Base-by-base conservation (phyloP, 2,888 invertebrate genomes). In the Agriotes lineatus region DNA sequence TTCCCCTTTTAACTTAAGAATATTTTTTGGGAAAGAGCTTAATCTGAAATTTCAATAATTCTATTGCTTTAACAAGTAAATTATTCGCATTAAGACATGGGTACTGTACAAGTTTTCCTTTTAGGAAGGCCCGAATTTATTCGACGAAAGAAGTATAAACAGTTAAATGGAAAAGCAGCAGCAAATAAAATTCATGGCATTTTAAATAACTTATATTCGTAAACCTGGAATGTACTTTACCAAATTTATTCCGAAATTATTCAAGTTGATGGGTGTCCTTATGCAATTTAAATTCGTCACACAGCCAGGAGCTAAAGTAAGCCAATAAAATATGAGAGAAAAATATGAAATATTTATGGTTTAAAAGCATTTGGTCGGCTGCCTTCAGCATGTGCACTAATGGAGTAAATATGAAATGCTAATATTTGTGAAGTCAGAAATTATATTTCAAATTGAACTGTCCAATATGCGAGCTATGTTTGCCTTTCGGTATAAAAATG, bases 401-500 rank as follows among this genome's bases (percentile, higher is more conserved):
- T 81, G 79, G 81, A 78, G 82, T 81, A 82, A 82, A 83, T 82
- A 82, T 82, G 82, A 83, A 82, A 82, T 82, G 83, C 82, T 82
- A 83, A 83, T 83, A 82, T 83, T 83, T 82, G 80, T 76, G 77
- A 80, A 82, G 80, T 75, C 72, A 70, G 71, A 81, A 82, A 82
- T 83, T 82, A 82, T 81, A 81, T 82, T 83, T 80, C 72, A 79
- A 83, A 82, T 83, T 83, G 82, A 82, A 82, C 82, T 82, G 80
- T 79, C 82, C 80, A 77, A 79, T 77, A 75, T 72, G 69, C 67
- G 70, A 70, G 72, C 70, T 69, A 66, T 72, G 75, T 77, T 77
- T 77, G 77, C 75, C 70, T 72, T 72, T 73, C 76, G 77, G 74
- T 75, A 77, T 77, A 76, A 75, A 79, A 78, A 78, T 77, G 72